A percentile compares a stretch with the other conserved stretches of the same genome.
Evolutionary conservation across 2,888 invertebrate genomes (phyloP).

Genomic region (Meta bourneti): DNA sequence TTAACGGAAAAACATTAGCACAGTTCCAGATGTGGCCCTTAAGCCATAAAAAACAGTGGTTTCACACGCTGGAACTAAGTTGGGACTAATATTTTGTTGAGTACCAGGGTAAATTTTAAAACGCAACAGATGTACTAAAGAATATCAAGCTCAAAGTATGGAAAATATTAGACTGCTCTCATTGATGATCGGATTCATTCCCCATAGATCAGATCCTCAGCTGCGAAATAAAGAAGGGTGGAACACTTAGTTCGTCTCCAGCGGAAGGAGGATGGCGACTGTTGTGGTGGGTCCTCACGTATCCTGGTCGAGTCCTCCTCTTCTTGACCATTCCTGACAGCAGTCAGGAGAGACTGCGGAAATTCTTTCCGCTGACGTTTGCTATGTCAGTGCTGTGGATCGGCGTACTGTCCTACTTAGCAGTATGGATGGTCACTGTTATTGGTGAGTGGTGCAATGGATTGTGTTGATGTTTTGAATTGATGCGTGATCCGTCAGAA

Average conservation of each 20-base stretch:
- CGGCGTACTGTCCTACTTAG: slow-evolving; percentile 92
- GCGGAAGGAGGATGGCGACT: slow-evolving; percentile 33
- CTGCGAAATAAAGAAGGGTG: slow-evolving; percentile 65
- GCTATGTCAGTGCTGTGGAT: slow-evolving; percentile 97
- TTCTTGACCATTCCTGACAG: slow-evolving; percentile 94
- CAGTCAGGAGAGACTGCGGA: slow-evolving; percentile 88
- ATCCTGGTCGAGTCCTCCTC: slow-evolving; percentile 92
- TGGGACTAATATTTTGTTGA: no score
- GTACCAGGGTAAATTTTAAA: no score
- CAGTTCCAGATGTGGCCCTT: no score
- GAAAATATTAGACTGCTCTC: no score
- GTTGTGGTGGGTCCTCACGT: slow-evolving; percentile 88
- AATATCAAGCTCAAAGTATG: no score
- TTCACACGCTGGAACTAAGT: no score
- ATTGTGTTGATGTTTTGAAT: no score
- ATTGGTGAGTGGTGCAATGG: slow-evolving; percentile 83
- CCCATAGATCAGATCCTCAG: slow-evolving; percentile 34
- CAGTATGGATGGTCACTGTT: slow-evolving; percentile 97
- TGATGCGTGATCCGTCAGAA: background rate
- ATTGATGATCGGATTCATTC: background rate
- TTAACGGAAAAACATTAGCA: no score
- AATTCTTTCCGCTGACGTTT: slow-evolving; percentile 92
- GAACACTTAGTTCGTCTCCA: slow-evolving; percentile 74
- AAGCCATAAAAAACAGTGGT: no score
- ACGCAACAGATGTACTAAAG: no score